Conservation (phyloP, 2,113 vertebrate genomes). For the Chascanopsetta lugubris region DNA sequence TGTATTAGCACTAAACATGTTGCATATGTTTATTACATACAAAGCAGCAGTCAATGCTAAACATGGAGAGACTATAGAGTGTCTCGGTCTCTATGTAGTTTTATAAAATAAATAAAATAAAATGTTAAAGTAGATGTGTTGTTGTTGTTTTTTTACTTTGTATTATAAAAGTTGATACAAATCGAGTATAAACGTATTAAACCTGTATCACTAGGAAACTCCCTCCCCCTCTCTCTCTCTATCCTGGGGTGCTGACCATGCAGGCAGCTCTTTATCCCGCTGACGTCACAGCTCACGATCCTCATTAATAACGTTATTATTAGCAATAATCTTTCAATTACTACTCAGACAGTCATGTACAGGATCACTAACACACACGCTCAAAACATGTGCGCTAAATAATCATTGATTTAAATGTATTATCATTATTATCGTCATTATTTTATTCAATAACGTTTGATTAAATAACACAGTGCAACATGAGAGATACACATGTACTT, state of each 20-base stretch:
- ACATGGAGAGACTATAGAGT: no score
- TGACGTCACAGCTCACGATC: slow-evolving; percentile 53
- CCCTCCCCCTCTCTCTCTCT: slow-evolving; percentile 6
- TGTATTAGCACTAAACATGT: no score
- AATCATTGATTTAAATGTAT: neutral
- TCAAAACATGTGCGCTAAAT: neutral
- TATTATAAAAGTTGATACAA: no score
- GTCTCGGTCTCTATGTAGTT: no score
- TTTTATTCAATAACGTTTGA: no score
- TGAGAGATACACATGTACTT: no score
- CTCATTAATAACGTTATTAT: slow-evolving; percentile 46
- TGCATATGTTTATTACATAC: no score
- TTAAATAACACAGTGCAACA: no score
- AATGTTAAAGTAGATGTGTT: no score
- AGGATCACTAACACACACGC: neutral
- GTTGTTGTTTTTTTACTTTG: no score
- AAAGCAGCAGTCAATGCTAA: no score
- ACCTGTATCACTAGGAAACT: neutral
- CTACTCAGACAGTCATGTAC: slow-evolving; percentile 2
- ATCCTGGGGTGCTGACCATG: slow-evolving; percentile 44
- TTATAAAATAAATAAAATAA: no score
- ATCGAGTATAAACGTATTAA: neutral
- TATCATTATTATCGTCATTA: neutral
- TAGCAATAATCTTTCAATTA: slow-evolving; percentile 46
- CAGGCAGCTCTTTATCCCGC: slow-evolving; percentile 25